phyloP scores from a whole-genome alignment of 1,140 invertebrate species.

The Panagrolaimus sp. region DNA sequence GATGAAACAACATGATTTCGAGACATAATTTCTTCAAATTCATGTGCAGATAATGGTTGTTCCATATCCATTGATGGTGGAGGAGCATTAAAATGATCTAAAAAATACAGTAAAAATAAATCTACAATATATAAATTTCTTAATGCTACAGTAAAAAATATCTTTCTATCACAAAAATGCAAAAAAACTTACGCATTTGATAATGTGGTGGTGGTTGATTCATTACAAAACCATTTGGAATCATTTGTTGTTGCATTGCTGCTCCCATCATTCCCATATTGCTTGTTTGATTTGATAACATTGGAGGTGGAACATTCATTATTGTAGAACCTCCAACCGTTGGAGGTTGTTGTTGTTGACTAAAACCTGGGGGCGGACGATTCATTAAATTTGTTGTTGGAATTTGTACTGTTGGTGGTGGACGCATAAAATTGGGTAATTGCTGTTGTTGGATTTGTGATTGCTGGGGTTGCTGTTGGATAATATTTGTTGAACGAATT shows the following conservation, averaged over 20 bases:
- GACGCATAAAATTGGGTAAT: neutral
- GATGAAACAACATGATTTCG: conserved; percentile 84
- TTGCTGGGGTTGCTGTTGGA: neutral
- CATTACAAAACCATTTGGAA: neutral
- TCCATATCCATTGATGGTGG: conserved; percentile 9
- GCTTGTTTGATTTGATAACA: conserved; percentile 10
- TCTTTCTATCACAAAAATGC: conserved; percentile 46
- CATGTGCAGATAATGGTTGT: conserved; percentile 66
- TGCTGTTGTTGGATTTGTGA: neutral
- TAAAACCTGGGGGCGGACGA: conserved; percentile 32
- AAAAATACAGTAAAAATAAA: conserved; percentile 27
- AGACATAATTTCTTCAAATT: conserved; percentile 97
- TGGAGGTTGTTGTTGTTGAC: conserved; percentile 14
- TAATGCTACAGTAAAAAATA: conserved; percentile 28
- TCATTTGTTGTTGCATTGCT: neutral
- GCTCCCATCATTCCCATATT: conserved; percentile 7
- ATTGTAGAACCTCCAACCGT: conserved; percentile 7
- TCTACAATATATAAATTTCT: conserved; percentile 4
- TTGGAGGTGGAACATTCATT: conserved; percentile 15
- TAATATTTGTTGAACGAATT: neutral
- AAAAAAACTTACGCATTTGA: conserved; percentile 28
- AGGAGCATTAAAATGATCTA: conserved; percentile 24
- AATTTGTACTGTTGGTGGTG: neutral
- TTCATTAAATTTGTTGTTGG: conserved; percentile 25
- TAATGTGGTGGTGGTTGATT: conserved; percentile 28